Evolutionary conservation across 2,888 invertebrate species (phyloP).

Genomic region (Cosmorhoe ocellata): DNA sequence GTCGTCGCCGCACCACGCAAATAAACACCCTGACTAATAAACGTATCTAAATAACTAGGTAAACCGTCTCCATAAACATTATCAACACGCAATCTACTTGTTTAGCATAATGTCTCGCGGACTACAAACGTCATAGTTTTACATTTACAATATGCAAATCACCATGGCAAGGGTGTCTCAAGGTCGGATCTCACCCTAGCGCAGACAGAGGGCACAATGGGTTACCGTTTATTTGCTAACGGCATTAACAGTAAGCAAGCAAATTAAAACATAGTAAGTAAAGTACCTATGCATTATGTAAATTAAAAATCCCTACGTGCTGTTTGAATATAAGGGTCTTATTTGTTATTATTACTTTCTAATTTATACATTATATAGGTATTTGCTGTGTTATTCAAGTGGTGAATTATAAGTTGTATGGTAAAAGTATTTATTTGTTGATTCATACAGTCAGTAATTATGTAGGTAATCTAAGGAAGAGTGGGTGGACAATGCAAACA

Average conservation of each 20-base stretch:
- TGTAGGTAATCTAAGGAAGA: too few relatives aligned
- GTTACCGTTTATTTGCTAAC: slow-evolving; percentile 17
- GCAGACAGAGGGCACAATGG: slow-evolving; percentile 63
- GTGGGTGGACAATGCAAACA: too few relatives aligned
- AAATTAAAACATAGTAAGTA: too few relatives aligned
- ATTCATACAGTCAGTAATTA: too few relatives aligned
- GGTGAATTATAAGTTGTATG: too few relatives aligned
- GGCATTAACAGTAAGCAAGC: too few relatives aligned
- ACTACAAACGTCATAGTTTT: slow-evolving; percentile 16
- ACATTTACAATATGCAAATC: slow-evolving; percentile 29
- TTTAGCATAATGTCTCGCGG: slow-evolving; percentile 26
- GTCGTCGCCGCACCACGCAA: slow-evolving; percentile 17
- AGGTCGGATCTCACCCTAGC: slow-evolving; percentile 65
- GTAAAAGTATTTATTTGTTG: too few relatives aligned
- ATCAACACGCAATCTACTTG: slow-evolving; percentile 36
- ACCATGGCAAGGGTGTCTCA: slow-evolving; percentile 46
- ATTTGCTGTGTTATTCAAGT: too few relatives aligned
- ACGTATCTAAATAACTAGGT: slow-evolving; percentile 30
- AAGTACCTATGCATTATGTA: neutral
- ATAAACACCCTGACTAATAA: slow-evolving; percentile 49
- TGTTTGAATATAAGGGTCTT: too few relatives aligned
- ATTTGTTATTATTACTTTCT: too few relatives aligned
- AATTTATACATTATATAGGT: too few relatives aligned
- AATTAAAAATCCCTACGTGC: too few relatives aligned
- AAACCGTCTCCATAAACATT: slow-evolving; percentile 27